A percentile compares a stretch with the other conserved stretches of the same genome.
phyloP scores from a whole-genome alignment of 2,113 vertebrate species.

The Struthidea cinerea region DNA sequence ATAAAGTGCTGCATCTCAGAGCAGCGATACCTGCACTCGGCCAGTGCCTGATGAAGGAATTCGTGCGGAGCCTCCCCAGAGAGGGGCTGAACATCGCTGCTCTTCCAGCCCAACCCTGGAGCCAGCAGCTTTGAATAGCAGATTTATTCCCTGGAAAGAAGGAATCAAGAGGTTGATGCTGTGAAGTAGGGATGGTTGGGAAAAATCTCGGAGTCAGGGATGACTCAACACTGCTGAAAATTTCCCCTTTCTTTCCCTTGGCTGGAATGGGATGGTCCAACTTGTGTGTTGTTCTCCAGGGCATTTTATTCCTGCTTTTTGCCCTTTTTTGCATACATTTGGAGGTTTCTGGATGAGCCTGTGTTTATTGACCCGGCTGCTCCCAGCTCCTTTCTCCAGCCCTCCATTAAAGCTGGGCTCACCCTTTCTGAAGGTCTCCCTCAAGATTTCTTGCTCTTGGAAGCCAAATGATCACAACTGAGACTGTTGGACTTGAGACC shows the following conservation, averaged over 20 bases:
- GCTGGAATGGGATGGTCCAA: background rate
- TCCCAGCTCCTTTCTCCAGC: background rate
- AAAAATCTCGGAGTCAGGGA: background rate
- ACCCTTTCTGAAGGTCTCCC: background rate
- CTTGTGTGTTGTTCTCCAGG: background rate
- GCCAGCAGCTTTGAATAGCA: background rate
- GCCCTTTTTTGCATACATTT: background rate
- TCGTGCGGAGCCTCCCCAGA: rapidly evolving
- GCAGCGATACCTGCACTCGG: rapidly evolving
- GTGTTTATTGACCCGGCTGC: background rate
- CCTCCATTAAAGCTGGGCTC: background rate
- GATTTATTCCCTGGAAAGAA: background rate
- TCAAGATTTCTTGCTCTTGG: background rate
- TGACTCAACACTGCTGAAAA: rapidly evolving
- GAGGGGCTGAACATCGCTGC: background rate
- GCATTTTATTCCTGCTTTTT: background rate
- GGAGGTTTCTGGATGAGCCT: background rate
- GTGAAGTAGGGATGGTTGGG: background rate
- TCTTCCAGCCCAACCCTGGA: background rate
- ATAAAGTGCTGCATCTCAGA: background rate
- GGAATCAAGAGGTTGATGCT: background rate
- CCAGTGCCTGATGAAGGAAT: background rate
- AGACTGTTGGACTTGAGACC: background rate
- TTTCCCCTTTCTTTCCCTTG: background rate
- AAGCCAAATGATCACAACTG: background rate